Conservation (phyloP, 2,888 invertebrate genomes). For the Onthophagus sagittarius region DNA sequence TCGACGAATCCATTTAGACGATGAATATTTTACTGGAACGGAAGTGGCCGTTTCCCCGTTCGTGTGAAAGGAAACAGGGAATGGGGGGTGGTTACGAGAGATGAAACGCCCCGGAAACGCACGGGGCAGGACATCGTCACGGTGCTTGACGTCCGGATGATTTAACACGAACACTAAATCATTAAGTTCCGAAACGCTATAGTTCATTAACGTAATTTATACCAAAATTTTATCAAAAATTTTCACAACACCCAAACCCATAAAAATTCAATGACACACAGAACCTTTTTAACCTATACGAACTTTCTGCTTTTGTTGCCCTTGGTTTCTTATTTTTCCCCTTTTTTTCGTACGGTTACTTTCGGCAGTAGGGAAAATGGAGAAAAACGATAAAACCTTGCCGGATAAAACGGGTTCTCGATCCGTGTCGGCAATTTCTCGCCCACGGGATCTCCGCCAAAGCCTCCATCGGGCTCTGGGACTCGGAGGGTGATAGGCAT, state of each 20-base stretch:
- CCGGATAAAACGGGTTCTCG: not conserved
- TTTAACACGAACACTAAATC: not conserved
- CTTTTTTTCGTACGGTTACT: not conserved
- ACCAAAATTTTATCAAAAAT: not conserved
- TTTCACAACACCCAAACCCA: not conserved
- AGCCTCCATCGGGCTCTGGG: not conserved
- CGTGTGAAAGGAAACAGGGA: not conserved
- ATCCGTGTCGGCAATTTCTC: not conserved
- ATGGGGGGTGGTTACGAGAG: not conserved
- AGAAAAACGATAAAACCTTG: not conserved
- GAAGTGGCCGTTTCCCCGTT: not conserved
- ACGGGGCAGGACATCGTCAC: not conserved
- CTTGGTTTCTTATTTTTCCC: not conserved
- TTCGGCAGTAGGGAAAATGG: not conserved
- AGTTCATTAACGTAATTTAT: not conserved
- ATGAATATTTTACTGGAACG: not conserved
- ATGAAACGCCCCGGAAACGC: not conserved
- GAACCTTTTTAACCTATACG: not conserved
- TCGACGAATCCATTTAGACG: not conserved
- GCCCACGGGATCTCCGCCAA: constrained; percentile 10
- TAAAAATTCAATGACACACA: not conserved
- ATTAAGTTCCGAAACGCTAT: not conserved
- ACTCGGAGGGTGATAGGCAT: constrained; percentile 13
- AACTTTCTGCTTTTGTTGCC: not conserved
- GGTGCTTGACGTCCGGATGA: not conserved